Percentiles rank a stretch among this genome's conserved stretches.
phyloP scores from a whole-genome alignment of 2,888 invertebrate species.

The Drosophila phalerata region DNA sequence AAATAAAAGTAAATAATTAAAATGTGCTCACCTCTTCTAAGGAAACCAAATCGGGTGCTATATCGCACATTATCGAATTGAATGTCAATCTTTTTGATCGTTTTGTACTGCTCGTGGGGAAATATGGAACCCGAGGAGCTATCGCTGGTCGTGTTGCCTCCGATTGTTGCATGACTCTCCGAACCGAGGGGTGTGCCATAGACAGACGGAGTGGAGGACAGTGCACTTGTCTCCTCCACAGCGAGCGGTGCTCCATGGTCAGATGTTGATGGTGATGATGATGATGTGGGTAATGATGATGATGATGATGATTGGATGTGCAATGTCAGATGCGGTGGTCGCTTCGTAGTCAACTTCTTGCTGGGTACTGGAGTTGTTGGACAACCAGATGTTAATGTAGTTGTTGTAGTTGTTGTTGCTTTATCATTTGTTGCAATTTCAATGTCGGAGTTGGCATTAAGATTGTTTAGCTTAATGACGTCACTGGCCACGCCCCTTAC shows the following conservation, averaged over 20 bases:
- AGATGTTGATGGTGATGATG: conserved; percentile 16
- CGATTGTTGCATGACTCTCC: conserved; percentile 25
- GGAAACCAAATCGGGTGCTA: conserved; percentile 77
- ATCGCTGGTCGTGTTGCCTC: conserved; percentile 32
- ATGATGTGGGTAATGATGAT: conserved; percentile 25
- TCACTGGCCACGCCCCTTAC: conserved; percentile 55
- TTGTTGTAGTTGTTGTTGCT: conserved; percentile 17
- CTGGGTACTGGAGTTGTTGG: conserved; percentile 68
- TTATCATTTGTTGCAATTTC: conserved; percentile 35
- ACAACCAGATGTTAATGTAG: conserved; percentile 33
- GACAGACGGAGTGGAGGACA: conserved; percentile 54
- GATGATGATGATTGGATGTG: conserved; percentile 43
- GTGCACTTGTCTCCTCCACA: conserved; percentile 47
- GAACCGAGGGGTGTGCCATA: conserved; percentile 60
- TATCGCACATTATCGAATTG: conserved; percentile 82
- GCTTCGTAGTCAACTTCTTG: conserved; percentile 60
- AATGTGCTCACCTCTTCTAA: conserved; percentile 74
- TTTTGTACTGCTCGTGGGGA: conserved; percentile 72
- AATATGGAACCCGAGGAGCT: conserved; percentile 64
- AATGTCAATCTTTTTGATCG: conserved; percentile 79
- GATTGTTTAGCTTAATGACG: conserved; percentile 57
- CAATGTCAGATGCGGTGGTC: conserved; percentile 65
- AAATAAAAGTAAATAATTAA: no score
- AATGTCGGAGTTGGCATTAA: conserved; percentile 53
- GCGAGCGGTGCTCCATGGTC: conserved; percentile 51